These are phyloP conservation scores for Geophilus truncorum DNA, from an alignment of 2,888 invertebrate genomes.

Conservation along the genomic window DNA sequence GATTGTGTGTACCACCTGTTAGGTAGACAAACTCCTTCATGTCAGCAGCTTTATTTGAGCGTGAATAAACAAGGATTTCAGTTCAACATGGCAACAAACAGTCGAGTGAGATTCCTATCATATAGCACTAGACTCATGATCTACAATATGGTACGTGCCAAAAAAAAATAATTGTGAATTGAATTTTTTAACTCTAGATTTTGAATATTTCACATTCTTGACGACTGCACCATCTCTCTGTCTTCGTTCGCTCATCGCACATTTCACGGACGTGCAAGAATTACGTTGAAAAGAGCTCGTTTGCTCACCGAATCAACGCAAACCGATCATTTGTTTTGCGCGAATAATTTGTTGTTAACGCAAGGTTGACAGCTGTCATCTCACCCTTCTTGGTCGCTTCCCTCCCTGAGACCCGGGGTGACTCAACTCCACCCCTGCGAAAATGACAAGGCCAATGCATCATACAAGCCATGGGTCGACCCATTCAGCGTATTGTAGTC, in stretches of 20 bases:
- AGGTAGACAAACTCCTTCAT: neutral
- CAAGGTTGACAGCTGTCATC: slow-evolving; percentile 31
- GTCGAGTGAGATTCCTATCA: too few relatives aligned
- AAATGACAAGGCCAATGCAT: slow-evolving; percentile 16
- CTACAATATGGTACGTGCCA: too few relatives aligned
- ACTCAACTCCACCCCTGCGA: slow-evolving; percentile 14
- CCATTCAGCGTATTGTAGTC: neutral
- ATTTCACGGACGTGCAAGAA: neutral
- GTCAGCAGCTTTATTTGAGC: neutral
- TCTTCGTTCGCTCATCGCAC: neutral
- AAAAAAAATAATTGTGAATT: too few relatives aligned
- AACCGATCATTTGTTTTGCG: neutral
- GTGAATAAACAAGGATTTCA: neutral
- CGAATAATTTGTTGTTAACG: slow-evolving; percentile 31
- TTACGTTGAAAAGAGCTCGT: neutral
- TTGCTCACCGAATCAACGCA: neutral
- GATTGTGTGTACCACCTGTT: neutral
- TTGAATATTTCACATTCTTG: too few relatives aligned
- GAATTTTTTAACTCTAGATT: too few relatives aligned
- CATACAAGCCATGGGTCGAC: slow-evolving; percentile 5
- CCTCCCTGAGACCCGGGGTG: neutral
- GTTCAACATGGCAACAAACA: neutral
- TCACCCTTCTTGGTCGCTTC: neutral
- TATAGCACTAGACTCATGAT: too few relatives aligned
- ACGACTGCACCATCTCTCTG: too few relatives aligned